Evolutionary conservation across 2,113 vertebrate genomes (phyloP), one percentile per base, ranked within the genome.

Genomic region (Carollia perspicillata): DNA sequence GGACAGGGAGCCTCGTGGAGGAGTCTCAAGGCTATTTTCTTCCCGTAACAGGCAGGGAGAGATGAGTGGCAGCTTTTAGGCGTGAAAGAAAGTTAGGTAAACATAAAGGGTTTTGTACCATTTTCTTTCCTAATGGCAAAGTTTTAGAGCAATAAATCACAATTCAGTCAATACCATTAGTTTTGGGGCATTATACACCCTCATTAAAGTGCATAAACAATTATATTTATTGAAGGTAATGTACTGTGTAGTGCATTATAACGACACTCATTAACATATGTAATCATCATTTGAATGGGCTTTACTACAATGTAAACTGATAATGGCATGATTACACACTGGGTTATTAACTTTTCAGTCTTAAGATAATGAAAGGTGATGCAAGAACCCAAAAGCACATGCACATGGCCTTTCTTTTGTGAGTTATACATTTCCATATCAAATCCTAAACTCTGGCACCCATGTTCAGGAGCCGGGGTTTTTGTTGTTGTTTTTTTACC

Each of bases 221-320:
- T 99, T 99, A 99, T 99, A 99, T 99, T 99, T 99, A 99, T 98
- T 99, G 99, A 99, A 99, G 99, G 98, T 99, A 99, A 99, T 99
- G 99, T 99, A 98, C 98, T 99, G 99, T 99, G 98, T 98, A 98
- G 98, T 98, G 98, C 98, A 99, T 98, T 99, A 98, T 98, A 99
- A 99, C 90, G 96, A 98, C 96, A 94, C 98, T 99, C 98, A 99
- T 99, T 99, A 99, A 98, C 99, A 99, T 99, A 99, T 98, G 98
- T 98, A 99, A 99, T 99, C 99, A 99, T 99, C 98, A 98, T 98
- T 98, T 98, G 98, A 99, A 99, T 97, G 98, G 99, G 98, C 98
- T 99, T 98, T 98, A 98, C 98, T 98, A 98, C 98, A 98, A 98
- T 98, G 98, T 98, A 99, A 98, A 98, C 98, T 98, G 99, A 99